Evolutionary conservation across 2,797 vertebrate species (phyloP), one percentile per base, ranked within the genome.

Genomic region (Triplophysa bombifrons): DNA sequence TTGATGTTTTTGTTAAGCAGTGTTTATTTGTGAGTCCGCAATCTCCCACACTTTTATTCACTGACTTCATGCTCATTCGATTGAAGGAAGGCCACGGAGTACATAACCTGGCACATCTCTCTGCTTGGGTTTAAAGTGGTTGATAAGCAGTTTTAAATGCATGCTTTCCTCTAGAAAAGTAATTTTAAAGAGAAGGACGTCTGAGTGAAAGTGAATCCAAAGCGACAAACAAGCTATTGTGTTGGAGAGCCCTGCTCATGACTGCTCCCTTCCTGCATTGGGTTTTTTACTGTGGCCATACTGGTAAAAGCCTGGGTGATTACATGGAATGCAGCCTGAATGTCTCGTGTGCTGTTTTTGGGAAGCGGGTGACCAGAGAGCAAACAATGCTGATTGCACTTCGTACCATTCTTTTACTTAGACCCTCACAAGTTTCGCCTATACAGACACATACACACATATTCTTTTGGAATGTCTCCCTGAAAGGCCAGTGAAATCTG

Each of bases 231-330:
- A 16, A 61, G 25, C 58, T 30, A 61, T 30, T 27, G 58, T 61
- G 25, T 13, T 30, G 58, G 60, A 63, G 60, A 81, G 85, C 83
- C 83, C 58, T 13, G 74, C 81, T 89, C 80, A 88, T 85, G 83
- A 84, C 87, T 89, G 90, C 91, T 91, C 91, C 88, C 91, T 94
- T 95, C 92, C 92, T 94, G 93, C 48, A 51, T 53, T 80, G 69
- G 11, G 22, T 56, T 80, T 78, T 20, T 68, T 16, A 66, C 60
- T 51, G 70, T 71, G 63, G 61, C 61, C 60, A 10, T 72, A 81
- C 48, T 72, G 78, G 61, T 80, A 69, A 46, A 72, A 84, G 83
- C 73, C 19, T 71, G 69, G 67, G 73, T 85, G 80, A 86, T 82
- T 84, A 71, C 69, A 60, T 85, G 82, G 83, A 85, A 86, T 86